Percentiles rank a stretch among this genome's conserved stretches.
Conservation (phyloP, 2,797 vertebrate species). For the Phataginus tricuspis region DNA sequence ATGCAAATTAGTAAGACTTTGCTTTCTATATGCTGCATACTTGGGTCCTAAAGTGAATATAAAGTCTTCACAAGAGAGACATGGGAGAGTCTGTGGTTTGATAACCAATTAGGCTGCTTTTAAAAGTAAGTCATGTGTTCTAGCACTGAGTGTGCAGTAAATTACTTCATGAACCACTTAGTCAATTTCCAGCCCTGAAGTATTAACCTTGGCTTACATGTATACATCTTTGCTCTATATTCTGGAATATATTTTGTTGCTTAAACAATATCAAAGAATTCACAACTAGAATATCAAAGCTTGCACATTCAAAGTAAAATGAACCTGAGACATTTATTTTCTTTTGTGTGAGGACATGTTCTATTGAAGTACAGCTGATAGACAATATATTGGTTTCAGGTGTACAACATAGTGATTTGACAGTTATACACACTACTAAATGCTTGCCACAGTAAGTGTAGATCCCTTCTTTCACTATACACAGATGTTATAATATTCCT, state of each 20-base stretch:
- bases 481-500: too few relatives aligned
- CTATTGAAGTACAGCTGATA: too few relatives aligned
- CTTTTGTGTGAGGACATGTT: neutral
- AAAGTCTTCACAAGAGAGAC: neutral
- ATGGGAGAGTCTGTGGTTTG: neutral
- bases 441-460: too few relatives aligned
- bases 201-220: neutral
- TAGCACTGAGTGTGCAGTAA: neutral
- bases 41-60: neutral
- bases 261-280: neutral
- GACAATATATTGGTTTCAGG: too few relatives aligned
- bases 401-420: too few relatives aligned
- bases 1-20: neutral
- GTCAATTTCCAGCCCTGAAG: neutral
- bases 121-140: neutral
- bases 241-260: neutral
- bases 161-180: neutral
- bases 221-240: neutral
- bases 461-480: too few relatives aligned
- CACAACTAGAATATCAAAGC: neutral
- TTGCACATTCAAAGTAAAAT: neutral
- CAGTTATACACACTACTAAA: too few relatives aligned
- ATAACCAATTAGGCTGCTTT: neutral
- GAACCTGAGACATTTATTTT: constrained; percentile 59
- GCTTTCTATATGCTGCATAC: neutral